Evolutionary conservation across 2,888 invertebrate species (phyloP), one percentile per base, ranked within the genome.

Genomic region (Lamellibrachia columna): DNA sequence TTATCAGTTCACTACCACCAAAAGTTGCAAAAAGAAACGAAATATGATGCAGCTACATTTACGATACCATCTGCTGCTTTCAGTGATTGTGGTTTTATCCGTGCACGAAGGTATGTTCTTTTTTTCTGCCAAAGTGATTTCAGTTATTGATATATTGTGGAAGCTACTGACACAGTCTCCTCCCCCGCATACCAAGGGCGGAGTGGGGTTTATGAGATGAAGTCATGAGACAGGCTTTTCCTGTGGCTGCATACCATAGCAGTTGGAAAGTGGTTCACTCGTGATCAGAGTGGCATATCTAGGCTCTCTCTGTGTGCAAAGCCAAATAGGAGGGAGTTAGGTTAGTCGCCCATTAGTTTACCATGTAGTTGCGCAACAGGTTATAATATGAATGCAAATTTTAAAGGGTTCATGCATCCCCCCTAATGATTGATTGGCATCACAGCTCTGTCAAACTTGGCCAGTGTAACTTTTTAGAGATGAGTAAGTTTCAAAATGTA

Each of bases 101-200:
- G 22, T 75, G 75, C 75, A 75, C 75, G 75, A 75, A 75, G 75
- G 75, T 75, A 75, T 75, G 75, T 75, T 22, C 75, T 6, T 75
- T 75, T 75, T 75, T 75, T 75, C 75, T 75, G 11, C n/a, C 6
- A 75, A 75, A 15, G n/a, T 22, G 75, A 75, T 22, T 22, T 75
- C 15, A 55, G 9, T 55, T 75, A 75, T 22, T 75, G 75, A 75
- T 75, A 75, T 6, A 15, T 75, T 75, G 75, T 15, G 75, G 75
- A 75, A 75, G 22, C 75, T 75, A 75, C 22, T 75, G 75, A 75
- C 40, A 40, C 75, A 22, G 75, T 75, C 75, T 75, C 75, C 75
- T 75, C 75, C 75, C 75, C 75, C 75, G 75, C 75, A 75, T 75
- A 75, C 75, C 75, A 22, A 75, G 75, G 75, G 75, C 75, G 75